Conservation (phyloP, 2,113 vertebrate species). For the Mesoclemmys tuberculata region DNA sequence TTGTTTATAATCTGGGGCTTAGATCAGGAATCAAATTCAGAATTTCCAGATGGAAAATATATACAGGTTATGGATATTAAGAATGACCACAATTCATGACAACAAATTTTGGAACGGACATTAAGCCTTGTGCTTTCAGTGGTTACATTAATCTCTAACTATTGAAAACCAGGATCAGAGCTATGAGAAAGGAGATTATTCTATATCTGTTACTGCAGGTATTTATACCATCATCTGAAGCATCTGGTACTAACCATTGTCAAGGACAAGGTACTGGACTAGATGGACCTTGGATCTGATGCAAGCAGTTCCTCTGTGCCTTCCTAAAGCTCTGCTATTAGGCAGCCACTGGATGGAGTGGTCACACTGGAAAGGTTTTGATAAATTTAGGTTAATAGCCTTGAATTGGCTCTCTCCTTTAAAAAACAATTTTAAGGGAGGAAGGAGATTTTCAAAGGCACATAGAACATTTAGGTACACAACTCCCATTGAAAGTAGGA, state of each 20-base stretch:
- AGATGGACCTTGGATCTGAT: background rate
- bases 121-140: background rate
- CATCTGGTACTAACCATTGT: background rate
- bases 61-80: background rate
- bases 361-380: conserved; percentile 14
- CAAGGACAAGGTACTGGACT: background rate
- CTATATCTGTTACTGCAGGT: background rate
- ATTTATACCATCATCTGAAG: background rate
- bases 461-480: background rate
- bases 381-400: background rate
- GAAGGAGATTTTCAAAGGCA: background rate
- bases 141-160: background rate
- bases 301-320: background rate
- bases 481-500: background rate
- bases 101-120: background rate
- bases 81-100: background rate
- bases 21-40: background rate
- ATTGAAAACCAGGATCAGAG: background rate
- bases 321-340: background rate
- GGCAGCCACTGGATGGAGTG: background rate
- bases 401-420: background rate
- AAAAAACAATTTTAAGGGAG: background rate
- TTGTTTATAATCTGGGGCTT: background rate
- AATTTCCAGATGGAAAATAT: background rate
- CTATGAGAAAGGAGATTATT: background rate